These are phyloP conservation scores for Sycophaga agraensis DNA, from an alignment of 1,140 invertebrate genomes.

Conservation along the genomic window DNA sequence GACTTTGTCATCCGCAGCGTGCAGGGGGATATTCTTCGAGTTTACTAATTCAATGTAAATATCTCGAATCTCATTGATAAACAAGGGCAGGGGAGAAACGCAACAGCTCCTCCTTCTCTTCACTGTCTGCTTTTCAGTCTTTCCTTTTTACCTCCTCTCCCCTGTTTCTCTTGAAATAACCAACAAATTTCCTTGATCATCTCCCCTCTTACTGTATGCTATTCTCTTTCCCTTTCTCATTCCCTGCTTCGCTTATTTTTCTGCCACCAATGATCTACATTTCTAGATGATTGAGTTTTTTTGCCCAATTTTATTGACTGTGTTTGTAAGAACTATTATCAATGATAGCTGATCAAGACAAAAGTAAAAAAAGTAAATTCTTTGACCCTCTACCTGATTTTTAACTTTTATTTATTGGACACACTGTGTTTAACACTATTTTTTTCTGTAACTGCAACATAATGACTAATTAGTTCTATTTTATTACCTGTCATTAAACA, in stretches of 20 bases:
- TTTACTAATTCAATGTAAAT: conserved; percentile 3
- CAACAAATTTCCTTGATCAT: not conserved
- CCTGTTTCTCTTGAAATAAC: not conserved
- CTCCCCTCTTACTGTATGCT: not conserved
- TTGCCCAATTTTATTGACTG: not conserved
- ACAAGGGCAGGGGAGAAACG: no score
- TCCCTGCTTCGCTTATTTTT: not conserved
- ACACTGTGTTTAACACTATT: not conserved
- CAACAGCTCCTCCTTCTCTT: not conserved
- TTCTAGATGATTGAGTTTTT: not conserved
- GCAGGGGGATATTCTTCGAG: not conserved
- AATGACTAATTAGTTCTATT: not conserved
- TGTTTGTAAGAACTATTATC: not conserved
- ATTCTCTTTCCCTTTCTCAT: not conserved
- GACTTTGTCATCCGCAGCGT: not conserved
- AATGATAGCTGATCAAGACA: not conserved
- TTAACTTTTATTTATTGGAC: no score
- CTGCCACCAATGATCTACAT: not conserved
- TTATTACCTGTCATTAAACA: not conserved
- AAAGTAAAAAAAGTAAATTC: no score
- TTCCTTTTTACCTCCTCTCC: not conserved
- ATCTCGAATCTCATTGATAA: not conserved
- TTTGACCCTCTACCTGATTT: no score
- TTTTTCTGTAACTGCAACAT: not conserved
- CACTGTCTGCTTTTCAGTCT: not conserved